Evolutionary conservation across 1,140 invertebrate species (phyloP), one percentile per base, ranked within the genome.

Genomic region (Ruditapes philippinarum): DNA sequence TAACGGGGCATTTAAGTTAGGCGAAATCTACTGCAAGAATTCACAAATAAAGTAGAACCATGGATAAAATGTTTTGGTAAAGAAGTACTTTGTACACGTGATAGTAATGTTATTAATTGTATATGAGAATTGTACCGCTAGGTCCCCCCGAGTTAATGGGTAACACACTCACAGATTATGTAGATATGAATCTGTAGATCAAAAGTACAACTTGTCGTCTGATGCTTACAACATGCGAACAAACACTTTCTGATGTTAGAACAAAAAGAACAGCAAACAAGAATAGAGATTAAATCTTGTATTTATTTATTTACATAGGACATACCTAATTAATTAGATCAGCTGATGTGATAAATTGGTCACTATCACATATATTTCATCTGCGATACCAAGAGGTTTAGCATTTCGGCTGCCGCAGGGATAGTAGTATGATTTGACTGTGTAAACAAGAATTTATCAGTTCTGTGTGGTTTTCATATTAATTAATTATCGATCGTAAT

Each of bases 271-370:
- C n/a, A 28, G 22, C n/a, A 28, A 65, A 65, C n/a, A 9, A 31
- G 40, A 31, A 49, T 42, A 28, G 40, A 76, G 73, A 76, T 49
- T 76, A 45, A 65, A 76, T 76, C 73, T 25, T 51, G 73, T 76
- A 51, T 76, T 76, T 76, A 51, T 76, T 49, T 51, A 49, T 76
- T 76, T 49, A 76, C 73, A 76, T 76, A 33, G n/a, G 22, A 12
- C 28, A 45, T 76, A 42, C 51, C 73, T 76, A 76, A 76, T 76
- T 76, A 76, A 76, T 49, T 76, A 31, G 73, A 51, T 51, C 9
- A 45, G 73, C 49, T 76, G 73, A 51, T 42, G 38, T 49, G 73
- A 76, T 76, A 76, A 51, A 76, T 45, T 73, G 45, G 73, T 51
- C 73, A 76, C 38, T 76, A 76, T 49, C 73, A 28, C 22, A 49